Evolutionary conservation across 2,113 vertebrate species (phyloP).

Genomic region (Vidua chalybeata): DNA sequence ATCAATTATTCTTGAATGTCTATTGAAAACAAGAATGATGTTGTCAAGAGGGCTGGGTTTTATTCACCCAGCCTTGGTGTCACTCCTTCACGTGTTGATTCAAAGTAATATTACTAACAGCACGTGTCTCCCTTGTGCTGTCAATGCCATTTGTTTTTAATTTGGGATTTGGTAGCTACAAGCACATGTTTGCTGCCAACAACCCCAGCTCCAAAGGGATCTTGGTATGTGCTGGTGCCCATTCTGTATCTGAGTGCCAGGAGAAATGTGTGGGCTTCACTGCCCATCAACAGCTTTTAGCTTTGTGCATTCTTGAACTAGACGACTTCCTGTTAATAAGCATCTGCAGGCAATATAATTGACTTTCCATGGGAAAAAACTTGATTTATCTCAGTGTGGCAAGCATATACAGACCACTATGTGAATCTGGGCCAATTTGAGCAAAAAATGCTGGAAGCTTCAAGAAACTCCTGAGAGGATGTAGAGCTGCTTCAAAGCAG

Average conservation of each 20-base stretch:
- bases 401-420: neutral
- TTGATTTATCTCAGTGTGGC: neutral
- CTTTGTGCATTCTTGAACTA: neutral
- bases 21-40: neutral
- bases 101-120: neutral
- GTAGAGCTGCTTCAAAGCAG: neutral
- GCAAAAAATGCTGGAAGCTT: neutral
- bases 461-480: neutral
- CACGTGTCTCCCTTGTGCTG: accelerated
- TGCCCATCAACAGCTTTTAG: neutral
- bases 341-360: neutral
- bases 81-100: accelerated
- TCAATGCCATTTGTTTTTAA: neutral
- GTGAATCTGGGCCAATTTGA: neutral
- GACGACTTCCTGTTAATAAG: neutral
- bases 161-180: neutral
- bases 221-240: accelerated
- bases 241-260: neutral
- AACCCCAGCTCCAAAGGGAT: neutral
- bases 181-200: neutral
- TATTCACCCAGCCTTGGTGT: accelerated
- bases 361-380: neutral
- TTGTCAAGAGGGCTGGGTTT: neutral
- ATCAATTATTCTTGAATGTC: neutral
- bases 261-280: neutral